Evolutionary conservation across 2,888 invertebrate species (phyloP), one percentile per base, ranked within the genome.

Genomic region (Tricholauxania praeusta): DNA sequence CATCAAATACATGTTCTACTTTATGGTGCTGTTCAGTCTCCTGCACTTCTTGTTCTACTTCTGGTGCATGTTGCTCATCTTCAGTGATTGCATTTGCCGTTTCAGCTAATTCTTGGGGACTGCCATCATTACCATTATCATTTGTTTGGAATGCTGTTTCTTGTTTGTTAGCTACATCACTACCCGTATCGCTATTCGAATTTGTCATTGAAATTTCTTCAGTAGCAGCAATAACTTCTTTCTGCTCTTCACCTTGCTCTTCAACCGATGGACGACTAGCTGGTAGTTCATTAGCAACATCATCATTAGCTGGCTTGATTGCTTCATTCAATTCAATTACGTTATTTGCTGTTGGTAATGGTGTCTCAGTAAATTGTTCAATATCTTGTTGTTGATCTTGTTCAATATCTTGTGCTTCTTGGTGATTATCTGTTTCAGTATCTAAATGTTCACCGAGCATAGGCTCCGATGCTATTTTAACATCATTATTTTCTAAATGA

Each of bases 61-160:
- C n/a, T 15, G 39, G 51, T 28, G 12, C 51, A n/a, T 51, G 14
- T n/a, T 49, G 32, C 15, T 49, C 22, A 12, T 49, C 49, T 15
- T 14, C 28, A 52, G 12, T n/a, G 53, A 53, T 53, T 53, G n/a
- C 60, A 6, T 47, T 55, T 14, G 32, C 19, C 19, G 39, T 39
- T 12, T n/a, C 17, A 52, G 7, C 57, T 57, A 19, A 17, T 19
- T 57, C 8, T 19, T 39, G 7, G 48, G 49, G 47, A 19, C 53
- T 64, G 17, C 17, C 55, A 17, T 28, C 32, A 1, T 49, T 15
- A 6, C 14, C 81, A 82, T 81, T 82, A 80, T 81, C 81, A 82
- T 81, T 81, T 81, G 81, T 78, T 82, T 82, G 80, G 80, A 80
- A 79, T 78, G 81, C 79, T 79, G 53, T 39, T 22, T 67, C 66